phyloP scores from a whole-genome alignment of 2,113 vertebrate genomes.

The Odocoileus hemionus region DNA sequence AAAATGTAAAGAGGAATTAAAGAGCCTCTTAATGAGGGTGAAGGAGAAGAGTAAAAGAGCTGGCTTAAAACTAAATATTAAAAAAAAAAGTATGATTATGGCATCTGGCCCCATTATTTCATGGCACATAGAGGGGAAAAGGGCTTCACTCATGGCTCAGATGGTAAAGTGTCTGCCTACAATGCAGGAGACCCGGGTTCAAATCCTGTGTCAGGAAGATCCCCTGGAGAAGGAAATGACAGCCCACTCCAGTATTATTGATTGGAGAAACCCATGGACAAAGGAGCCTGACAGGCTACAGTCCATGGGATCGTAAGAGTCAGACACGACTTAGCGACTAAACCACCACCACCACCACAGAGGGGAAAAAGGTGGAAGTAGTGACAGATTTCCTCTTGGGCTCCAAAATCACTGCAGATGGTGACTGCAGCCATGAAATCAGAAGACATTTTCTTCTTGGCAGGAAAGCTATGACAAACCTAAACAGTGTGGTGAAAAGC shows the following conservation, averaged over 20 bases:
- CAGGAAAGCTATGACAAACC: not conserved
- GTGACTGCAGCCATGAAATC: not conserved
- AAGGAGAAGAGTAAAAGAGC: not conserved
- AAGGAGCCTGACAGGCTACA: not conserved
- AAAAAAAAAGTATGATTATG: not conserved
- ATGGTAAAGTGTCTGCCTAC: not conserved
- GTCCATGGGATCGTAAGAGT: not conserved
- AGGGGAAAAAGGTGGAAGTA: not conserved
- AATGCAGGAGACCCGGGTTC: not conserved
- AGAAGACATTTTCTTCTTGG: not conserved
- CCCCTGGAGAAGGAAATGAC: not conserved
- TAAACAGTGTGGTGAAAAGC: not conserved
- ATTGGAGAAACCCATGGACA: not conserved
- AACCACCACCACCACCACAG: not conserved
- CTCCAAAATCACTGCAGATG: not conserved
- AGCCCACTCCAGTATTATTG: not conserved
- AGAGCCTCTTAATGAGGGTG: not conserved
- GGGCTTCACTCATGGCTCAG: not conserved
- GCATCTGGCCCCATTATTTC: not conserved
- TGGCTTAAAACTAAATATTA: not conserved
- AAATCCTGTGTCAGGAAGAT: not conserved
- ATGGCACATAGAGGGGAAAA: not conserved
- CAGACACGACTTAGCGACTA: rapidly evolving
- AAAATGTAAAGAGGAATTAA: not conserved
- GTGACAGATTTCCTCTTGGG: not conserved